phyloP scores from a whole-genome alignment of 2,888 invertebrate species.

The Lamellibrachia columna region DNA sequence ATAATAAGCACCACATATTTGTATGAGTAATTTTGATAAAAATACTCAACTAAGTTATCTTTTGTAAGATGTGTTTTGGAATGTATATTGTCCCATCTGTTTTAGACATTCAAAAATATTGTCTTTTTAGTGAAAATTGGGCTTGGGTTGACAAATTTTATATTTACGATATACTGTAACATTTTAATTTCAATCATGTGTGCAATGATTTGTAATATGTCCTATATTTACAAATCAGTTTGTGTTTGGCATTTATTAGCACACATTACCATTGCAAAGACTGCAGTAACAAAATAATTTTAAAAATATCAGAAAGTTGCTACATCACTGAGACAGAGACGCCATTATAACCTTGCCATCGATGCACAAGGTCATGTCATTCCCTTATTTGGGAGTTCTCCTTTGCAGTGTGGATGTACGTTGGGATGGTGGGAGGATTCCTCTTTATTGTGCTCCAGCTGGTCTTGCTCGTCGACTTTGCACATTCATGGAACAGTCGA shows the following conservation, averaged over 20 bases:
- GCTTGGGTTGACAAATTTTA: background rate
- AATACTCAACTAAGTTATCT: too few species aligned
- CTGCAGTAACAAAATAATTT: background rate
- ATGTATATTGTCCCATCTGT: too few species aligned
- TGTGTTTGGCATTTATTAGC: background rate
- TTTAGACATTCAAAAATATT: too few species aligned
- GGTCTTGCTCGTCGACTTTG: conserved; percentile 66
- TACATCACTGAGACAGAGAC: background rate
- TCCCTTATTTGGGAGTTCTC: conserved; percentile 22
- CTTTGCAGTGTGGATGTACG: conserved; percentile 67
- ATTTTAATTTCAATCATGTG: too few species aligned
- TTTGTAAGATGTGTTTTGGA: too few species aligned
- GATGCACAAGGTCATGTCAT: background rate
- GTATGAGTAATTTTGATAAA: too few species aligned
- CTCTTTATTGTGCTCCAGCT: conserved; percentile 67
- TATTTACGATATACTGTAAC: too few species aligned
- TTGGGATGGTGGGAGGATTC: conserved; percentile 66
- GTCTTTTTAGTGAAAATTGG: too few species aligned
- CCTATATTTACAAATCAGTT: too few species aligned
- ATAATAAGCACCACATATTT: too few species aligned
- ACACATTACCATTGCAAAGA: background rate
- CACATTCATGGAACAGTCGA: conserved; percentile 66
- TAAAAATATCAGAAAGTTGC: background rate
- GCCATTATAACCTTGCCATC: background rate
- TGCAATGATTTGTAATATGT: too few species aligned